phyloP scores from a whole-genome alignment of 2,797 vertebrate species.

The Cottoperca gobio region DNA sequence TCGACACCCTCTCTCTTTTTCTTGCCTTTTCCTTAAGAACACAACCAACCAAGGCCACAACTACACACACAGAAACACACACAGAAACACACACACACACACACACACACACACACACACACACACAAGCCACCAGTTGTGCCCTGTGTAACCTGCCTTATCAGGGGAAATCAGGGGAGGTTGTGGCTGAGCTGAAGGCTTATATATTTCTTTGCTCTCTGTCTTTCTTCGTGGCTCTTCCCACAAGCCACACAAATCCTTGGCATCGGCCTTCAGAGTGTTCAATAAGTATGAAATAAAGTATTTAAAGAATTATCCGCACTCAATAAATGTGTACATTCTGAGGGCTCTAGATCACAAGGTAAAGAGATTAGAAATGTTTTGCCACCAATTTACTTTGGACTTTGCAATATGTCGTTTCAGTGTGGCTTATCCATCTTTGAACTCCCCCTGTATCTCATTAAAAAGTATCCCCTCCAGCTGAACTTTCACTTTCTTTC shows the following conservation, averaged over 20 bases:
- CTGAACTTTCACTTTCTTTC: constrained; percentile 56
- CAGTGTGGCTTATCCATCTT: constrained; percentile 31
- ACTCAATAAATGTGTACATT: constrained; percentile 22
- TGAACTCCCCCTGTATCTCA: constrained; percentile 34
- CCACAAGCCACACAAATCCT: constrained; percentile 31
- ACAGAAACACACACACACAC: constrained; percentile 17
- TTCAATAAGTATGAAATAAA: constrained; percentile 29
- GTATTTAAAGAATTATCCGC: constrained; percentile 9
- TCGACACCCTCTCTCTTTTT: constrained; percentile 29
- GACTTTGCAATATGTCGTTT: constrained; percentile 26
- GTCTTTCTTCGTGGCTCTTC: constrained; percentile 29
- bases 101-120: constrained; percentile 23
- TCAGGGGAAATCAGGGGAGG: constrained; percentile 73
- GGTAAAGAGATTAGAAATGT: constrained; percentile 28
- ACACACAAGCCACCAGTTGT: constrained; percentile 28
- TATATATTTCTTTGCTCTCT: constrained; percentile 28
- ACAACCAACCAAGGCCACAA: constrained; percentile 40
- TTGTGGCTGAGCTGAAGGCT: constrained; percentile 54
- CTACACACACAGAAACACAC: constrained; percentile 5
- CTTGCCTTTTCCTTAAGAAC: constrained; percentile 45
- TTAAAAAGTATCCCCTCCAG: constrained; percentile 54
- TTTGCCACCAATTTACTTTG: not conserved
- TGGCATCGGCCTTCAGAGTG: constrained; percentile 34
- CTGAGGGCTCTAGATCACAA: not conserved
- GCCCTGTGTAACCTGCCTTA: constrained; percentile 59